A percentile compares a stretch with the other conserved stretches of the same genome.
These are phyloP conservation scores for Phortica variegata DNA, from an alignment of 1,140 invertebrate species.

Conservation along the genomic window DNA sequence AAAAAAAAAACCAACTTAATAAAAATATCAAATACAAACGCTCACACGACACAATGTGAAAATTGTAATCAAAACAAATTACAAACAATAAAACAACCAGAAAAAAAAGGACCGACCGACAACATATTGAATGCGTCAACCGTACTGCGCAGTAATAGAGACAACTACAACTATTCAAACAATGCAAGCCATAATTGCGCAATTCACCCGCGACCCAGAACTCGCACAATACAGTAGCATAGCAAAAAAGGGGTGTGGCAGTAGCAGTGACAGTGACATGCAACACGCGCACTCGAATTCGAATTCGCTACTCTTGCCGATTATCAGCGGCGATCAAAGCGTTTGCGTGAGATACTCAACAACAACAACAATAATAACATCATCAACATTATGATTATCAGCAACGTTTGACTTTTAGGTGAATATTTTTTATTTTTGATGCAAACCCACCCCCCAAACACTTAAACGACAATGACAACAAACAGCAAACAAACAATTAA, in stretches of 20 bases:
- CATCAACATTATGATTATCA: too few species aligned
- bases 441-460: conserved; percentile 22
- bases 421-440: conserved; percentile 10
- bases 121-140: conserved; percentile 38
- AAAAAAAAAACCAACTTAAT: conserved; percentile 19
- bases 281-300: conserved; percentile 23
- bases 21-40: conserved; percentile 27
- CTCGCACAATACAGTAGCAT: too few species aligned
- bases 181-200: conserved; percentile 50
- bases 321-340: conserved; percentile 31
- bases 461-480: conserved; percentile 51
- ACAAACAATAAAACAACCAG: conserved; percentile 24
- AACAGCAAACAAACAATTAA: conserved; percentile 56
- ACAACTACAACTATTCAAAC: conserved; percentile 39
- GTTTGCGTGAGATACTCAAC: too few species aligned
- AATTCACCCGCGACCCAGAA: conserved; percentile 41
- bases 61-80: conserved; percentile 53
- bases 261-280: conserved; percentile 6
- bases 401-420: conserved; percentile 35
- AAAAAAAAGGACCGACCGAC: neutral
- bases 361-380: too few species aligned
- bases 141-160: too few species aligned
- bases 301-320: too few species aligned
- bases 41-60: conserved; percentile 27
- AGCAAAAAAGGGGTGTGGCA: conserved; percentile 4